Percentiles rank a stretch among this genome's conserved stretches.
phyloP scores from a whole-genome alignment of 30 jellyfish, hydroid and myxozoan species.

The Pseudorhiza aurosa region DNA sequence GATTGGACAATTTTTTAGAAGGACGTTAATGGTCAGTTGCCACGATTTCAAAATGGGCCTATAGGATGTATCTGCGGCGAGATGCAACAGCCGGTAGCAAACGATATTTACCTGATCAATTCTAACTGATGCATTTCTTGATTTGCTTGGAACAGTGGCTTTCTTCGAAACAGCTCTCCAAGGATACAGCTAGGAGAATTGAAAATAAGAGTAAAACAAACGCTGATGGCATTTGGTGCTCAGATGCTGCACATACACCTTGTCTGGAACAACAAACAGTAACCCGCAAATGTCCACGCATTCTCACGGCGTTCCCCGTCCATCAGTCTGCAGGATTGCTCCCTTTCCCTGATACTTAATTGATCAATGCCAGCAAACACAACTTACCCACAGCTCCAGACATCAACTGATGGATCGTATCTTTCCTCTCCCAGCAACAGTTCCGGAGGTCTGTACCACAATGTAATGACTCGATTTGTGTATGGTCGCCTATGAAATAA shows the following conservation, averaged over 20 bases:
- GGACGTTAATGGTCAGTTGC: too few relatives aligned
- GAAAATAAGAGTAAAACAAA: neutral
- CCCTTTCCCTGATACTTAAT: too few relatives aligned
- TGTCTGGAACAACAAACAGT: too few relatives aligned
- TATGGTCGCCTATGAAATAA: conserved; percentile 82
- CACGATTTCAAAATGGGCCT: too few relatives aligned
- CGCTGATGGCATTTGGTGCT: too few relatives aligned
- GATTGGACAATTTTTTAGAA: too few relatives aligned
- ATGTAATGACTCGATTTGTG: conserved; percentile 93
- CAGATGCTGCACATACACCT: too few relatives aligned
- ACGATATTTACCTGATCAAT: conserved; percentile 73
- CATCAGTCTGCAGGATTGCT: neutral
- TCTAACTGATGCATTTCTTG: conserved; percentile 92
- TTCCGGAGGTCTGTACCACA: conserved; percentile 99
- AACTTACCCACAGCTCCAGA: conserved; percentile 98
- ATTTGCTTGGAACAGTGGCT: conserved; percentile 90
- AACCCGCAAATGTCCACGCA: neutral
- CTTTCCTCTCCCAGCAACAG: conserved; percentile 96
- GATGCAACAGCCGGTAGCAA: too few relatives aligned
- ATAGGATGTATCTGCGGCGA: too few relatives aligned
- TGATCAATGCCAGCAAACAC: too few relatives aligned
- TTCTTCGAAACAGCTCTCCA: conserved; percentile 93
- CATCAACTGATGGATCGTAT: conserved; percentile 96
- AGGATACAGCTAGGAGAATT: conserved; percentile 83
- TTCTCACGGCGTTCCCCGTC: neutral